Evolutionary conservation across 2,888 invertebrate genomes (phyloP), one percentile per base, ranked within the genome.

Genomic region (Cosmia pyralina): DNA sequence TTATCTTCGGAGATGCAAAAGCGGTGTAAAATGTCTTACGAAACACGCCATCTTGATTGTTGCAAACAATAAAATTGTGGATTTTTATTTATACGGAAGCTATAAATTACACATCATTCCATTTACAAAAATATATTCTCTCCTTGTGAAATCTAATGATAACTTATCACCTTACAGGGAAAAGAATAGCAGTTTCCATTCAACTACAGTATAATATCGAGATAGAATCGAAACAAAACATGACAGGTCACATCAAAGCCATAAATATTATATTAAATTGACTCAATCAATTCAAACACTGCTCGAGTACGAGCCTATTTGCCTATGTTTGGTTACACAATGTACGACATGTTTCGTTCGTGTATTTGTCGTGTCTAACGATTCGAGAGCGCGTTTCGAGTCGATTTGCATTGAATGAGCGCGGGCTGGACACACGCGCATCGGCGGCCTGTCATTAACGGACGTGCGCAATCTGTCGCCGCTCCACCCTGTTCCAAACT

Each of bases 351-450:
- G 79, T 78, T 79, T 64, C 75, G 66, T 84, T 75, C 81, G 53
- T 85, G 80, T 83, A 87, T 85, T 81, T 88, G 92, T 88, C 94
- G 85, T 92, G 90, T 94, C 94, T 94, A 93, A 87, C 87, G 82
- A 85, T 92, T 91, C 88, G 82, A 90, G 86, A 84, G 85, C 87
- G 78, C 79, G 67, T 78, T 86, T 75, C 81, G 75, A 79, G 82
- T 82, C 84, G 88, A 96, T 96, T 96, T 93, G 95, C 96, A 96
- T 96, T 95, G 95, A 96, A 96, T 96, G 94, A 92, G 87, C 90
- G 89, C 93, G 94, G 93, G 93, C 94, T 93, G 95, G 96, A 95
- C 95, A 94, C 92, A 94, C 91, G 90, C 90, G 90, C 90, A 85
- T 89, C 92, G 90, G 90, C 90, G 94, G 93, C 91, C 96, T 96